Conservation (phyloP, 2,888 invertebrate species). For the Erebia palarica region DNA sequence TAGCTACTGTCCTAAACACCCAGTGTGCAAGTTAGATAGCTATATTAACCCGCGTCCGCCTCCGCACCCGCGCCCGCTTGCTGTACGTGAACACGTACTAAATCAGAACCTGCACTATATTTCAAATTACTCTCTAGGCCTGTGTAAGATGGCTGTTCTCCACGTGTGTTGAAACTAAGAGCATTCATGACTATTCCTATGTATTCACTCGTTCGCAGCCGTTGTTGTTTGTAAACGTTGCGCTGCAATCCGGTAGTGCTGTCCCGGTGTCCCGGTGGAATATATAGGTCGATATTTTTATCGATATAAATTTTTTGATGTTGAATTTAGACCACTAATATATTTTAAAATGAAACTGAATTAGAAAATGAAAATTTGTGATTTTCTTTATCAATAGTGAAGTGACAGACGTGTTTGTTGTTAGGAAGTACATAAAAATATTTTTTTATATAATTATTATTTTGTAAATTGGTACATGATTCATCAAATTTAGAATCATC, state of each 20-base stretch:
- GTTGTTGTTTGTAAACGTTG: conserved; percentile 69
- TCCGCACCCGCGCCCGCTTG: not conserved
- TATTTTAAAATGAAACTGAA: no score
- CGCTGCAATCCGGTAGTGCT: conserved; percentile 60
- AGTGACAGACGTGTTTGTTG: no score
- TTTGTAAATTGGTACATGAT: not conserved
- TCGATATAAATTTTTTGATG: not conserved
- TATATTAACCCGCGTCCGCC: not conserved
- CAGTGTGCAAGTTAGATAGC: no score
- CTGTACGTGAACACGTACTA: not conserved
- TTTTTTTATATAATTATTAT: no score
- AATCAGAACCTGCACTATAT: not conserved
- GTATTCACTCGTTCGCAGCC: conserved; percentile 65
- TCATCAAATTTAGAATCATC: conserved; percentile 5
- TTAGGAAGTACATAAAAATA: no score
- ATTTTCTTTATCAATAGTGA: no score
- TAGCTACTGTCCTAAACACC: no score
- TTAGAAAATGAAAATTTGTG: no score
- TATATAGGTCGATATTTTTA: conserved; percentile 17
- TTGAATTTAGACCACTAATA: no score
- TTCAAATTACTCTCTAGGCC: conserved; percentile 3
- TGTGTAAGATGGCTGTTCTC: conserved; percentile 34
- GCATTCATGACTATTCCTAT: conserved; percentile 56
- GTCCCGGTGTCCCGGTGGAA: conserved; percentile 27
- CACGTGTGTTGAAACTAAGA: conserved; percentile 54